A percentile compares a stretch with the other conserved stretches of the same genome.
phyloP scores from a whole-genome alignment of 35 echinoderm and acorn worm species.

The Apostichopus parvimensis region DNA sequence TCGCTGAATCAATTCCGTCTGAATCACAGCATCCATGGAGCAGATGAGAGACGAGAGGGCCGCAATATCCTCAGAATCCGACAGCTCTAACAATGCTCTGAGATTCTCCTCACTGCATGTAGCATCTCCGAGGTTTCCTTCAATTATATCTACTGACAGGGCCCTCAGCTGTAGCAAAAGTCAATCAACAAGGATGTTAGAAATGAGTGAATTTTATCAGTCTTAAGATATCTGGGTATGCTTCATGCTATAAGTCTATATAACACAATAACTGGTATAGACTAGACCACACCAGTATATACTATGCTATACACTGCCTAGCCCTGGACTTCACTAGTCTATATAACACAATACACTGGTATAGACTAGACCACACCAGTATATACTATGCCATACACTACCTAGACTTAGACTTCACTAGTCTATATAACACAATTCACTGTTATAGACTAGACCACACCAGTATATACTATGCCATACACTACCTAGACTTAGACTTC shows the following conservation, averaged over 20 bases:
- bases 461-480: no score
- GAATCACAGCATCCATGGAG: not conserved
- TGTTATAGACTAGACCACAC: no score
- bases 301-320: not conserved
- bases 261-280: not conserved
- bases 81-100: not conserved
- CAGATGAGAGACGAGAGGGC: slow-evolving; percentile 9
- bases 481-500: not conserved
- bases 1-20: not conserved
- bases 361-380: no score
- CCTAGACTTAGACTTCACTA: no score
- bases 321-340: no score
- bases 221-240: not conserved
- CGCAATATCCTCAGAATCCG: not conserved
- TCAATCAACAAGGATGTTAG: no score
- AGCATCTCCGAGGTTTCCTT: not conserved
- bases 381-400: no score
- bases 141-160: not conserved
- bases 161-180: not conserved
- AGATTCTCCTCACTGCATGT: not conserved
- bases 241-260: not conserved
- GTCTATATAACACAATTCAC: no score
- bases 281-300: not conserved
- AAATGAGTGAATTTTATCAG: not conserved
- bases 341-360: no score